Evolutionary conservation across 2,113 vertebrate genomes (phyloP).

Genomic region (Sitta europaea): DNA sequence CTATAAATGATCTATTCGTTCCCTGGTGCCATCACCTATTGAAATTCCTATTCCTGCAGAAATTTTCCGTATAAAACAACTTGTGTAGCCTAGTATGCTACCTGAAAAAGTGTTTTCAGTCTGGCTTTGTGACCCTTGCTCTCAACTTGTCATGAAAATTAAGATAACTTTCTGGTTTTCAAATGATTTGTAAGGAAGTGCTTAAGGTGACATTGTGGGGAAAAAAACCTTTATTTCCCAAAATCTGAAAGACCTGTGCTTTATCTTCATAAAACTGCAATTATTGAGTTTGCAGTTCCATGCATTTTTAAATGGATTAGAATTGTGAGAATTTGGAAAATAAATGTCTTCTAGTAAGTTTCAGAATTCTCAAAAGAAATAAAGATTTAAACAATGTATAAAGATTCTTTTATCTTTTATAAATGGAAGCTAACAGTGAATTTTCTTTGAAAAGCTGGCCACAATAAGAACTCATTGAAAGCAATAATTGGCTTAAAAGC

Average conservation of each 20-base stretch:
- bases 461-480: background rate
- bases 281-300: background rate
- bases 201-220: background rate
- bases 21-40: background rate
- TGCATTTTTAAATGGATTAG: background rate
- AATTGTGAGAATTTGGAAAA: background rate
- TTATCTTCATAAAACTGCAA: background rate
- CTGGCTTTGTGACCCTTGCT: background rate
- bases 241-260: background rate
- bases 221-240: background rate
- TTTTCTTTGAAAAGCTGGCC: background rate
- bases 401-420: background rate
- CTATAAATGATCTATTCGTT: background rate
- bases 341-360: background rate
- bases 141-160: background rate
- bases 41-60: background rate
- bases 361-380: background rate
- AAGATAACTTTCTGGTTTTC: background rate
- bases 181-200: background rate
- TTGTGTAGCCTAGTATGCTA: background rate
- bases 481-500: background rate
- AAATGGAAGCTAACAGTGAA: background rate
- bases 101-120: background rate
- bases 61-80: background rate
- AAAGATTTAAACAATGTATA: background rate